phyloP scores from a whole-genome alignment of 1,140 invertebrate species.

The Polyergus mexicanus region DNA sequence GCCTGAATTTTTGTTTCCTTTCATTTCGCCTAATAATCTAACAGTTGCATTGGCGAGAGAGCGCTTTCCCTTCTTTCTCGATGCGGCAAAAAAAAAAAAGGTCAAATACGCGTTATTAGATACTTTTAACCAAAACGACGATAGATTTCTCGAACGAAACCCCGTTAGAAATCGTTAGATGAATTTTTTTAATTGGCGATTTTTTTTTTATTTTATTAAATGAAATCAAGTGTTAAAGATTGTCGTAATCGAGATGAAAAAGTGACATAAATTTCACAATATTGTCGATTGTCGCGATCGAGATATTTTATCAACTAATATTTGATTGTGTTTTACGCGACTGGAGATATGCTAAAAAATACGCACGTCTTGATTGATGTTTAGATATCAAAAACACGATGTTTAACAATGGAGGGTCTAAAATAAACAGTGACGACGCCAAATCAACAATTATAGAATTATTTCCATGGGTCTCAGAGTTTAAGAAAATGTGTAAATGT shows the following conservation, averaged over 20 bases:
- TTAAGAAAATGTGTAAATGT: constrained; percentile 73
- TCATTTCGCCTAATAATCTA: neutral
- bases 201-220: neutral
- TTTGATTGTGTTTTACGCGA: neutral
- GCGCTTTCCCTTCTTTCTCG: neutral
- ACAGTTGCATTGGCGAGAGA: neutral
- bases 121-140: neutral
- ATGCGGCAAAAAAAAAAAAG: neutral
- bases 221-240: neutral
- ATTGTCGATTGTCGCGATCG: neutral
- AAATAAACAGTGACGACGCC: constrained; percentile 68
- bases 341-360: neutral
- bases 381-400: constrained; percentile 70
- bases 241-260: neutral
- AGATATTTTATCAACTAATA: constrained; percentile 5
- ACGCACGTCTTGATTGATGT: constrained; percentile 45
- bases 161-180: neutral
- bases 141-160: neutral
- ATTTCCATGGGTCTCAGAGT: constrained; percentile 78
- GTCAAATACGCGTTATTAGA: neutral
- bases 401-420: constrained; percentile 52
- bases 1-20: neutral
- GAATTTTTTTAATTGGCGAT: neutral
- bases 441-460: constrained; percentile 73
- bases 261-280: neutral